Evolutionary conservation across 2,113 vertebrate genomes (phyloP).

Genomic region (Alligator sinensis): DNA sequence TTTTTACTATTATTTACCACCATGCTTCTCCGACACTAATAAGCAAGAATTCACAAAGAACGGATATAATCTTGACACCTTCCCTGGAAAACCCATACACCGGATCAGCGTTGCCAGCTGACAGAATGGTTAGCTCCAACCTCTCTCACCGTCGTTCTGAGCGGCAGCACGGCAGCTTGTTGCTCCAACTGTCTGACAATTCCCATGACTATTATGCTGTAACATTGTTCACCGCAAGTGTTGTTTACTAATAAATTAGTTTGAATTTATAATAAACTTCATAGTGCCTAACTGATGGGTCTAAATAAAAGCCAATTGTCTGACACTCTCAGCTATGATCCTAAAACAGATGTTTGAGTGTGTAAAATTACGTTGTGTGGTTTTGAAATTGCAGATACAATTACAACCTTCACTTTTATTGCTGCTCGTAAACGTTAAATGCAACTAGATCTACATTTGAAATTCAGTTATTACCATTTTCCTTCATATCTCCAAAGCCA

Average conservation of each 20-base stretch:
- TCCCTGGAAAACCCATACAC: not conserved
- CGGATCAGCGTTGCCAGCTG: accelerated
- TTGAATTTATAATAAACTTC: conserved; percentile 71
- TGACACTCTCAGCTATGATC: conserved; percentile 41
- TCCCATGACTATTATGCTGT: not conserved
- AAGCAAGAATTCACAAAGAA: not conserved
- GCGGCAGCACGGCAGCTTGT: accelerated
- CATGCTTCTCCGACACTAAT: accelerated
- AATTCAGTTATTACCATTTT: conserved; percentile 39
- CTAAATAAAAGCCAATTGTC: conserved; percentile 60
- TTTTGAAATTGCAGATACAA: conserved; percentile 50
- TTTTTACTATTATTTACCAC: not conserved
- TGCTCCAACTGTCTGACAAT: not conserved
- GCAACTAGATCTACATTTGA: conserved; percentile 8
- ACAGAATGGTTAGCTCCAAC: not conserved
- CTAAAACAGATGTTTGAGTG: conserved; percentile 73
- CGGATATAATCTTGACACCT: accelerated
- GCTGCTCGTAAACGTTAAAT: conserved; percentile 62
- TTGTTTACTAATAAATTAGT: conserved; percentile 59
- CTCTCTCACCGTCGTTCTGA: accelerated
- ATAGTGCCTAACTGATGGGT: conserved; percentile 65
- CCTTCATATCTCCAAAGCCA: conserved; percentile 6
- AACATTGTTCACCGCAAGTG: not conserved
- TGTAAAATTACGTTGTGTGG: conserved; percentile 52
- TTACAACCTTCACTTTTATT: conserved; percentile 72